These are phyloP conservation scores for Meriones unguiculatus DNA, from an alignment of 2,113 vertebrate genomes.

Conservation along the genomic window DNA sequence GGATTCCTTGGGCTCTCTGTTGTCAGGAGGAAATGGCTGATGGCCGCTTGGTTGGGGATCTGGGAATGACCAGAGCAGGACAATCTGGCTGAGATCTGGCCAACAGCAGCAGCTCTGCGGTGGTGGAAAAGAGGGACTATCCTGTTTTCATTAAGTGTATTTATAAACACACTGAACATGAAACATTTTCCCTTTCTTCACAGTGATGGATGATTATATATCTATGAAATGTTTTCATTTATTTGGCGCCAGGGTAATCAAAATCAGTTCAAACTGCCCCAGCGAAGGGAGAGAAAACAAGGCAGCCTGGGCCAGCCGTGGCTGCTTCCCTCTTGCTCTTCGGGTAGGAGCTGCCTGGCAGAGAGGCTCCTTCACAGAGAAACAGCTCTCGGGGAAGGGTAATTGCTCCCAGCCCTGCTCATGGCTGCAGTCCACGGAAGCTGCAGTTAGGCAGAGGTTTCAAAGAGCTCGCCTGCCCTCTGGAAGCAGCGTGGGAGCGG, in stretches of 20 bases:
- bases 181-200: slow-evolving; percentile 85
- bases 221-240: slow-evolving; percentile 89
- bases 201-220: slow-evolving; percentile 86
- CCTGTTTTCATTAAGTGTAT: slow-evolving; percentile 84
- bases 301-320: slow-evolving; percentile 80
- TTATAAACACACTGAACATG: slow-evolving; percentile 84
- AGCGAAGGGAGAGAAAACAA: slow-evolving; percentile 83
- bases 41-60: neutral
- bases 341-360: slow-evolving; percentile 81
- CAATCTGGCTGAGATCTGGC: slow-evolving; percentile 63
- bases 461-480: slow-evolving; percentile 75
- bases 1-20: neutral
- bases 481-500: slow-evolving; percentile 77
- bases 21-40: neutral
- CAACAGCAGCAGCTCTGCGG: neutral
- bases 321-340: slow-evolving; percentile 63
- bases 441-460: slow-evolving; percentile 76
- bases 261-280: slow-evolving; percentile 87
- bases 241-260: slow-evolving; percentile 89
- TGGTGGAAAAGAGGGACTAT: slow-evolving; percentile 68
- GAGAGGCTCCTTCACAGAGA: slow-evolving; percentile 63
- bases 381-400: slow-evolving; percentile 79
- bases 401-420: slow-evolving; percentile 87
- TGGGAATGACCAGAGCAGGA: neutral
- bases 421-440: slow-evolving; percentile 85